Conservation (phyloP, 2,797 vertebrate species). For the Phalloptychus januarius region DNA sequence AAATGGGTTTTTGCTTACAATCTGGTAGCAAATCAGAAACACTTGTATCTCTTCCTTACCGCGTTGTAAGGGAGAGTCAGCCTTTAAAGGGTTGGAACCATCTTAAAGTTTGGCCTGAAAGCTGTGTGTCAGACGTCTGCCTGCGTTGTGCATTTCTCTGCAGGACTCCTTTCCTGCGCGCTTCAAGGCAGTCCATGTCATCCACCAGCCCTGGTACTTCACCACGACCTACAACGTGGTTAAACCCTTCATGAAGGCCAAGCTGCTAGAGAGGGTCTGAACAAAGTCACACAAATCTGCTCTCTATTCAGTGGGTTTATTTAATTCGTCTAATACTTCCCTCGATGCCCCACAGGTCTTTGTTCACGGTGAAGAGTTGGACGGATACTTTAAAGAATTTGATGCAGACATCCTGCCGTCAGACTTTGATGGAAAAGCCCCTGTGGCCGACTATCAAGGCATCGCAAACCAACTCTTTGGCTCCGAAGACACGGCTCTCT, state of each 20-base stretch:
- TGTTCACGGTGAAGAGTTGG: slow-evolving; percentile 92
- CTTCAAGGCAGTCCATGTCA: slow-evolving; percentile 96
- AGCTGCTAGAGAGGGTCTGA: slow-evolving; percentile 91
- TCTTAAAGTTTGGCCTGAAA: neutral
- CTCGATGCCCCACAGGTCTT: slow-evolving; percentile 81
- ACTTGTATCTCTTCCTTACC: no score
- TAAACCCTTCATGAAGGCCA: slow-evolving; percentile 97
- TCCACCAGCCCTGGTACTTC: slow-evolving; percentile 98
- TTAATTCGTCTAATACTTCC: neutral
- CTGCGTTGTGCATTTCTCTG: neutral
- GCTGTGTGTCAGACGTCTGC: neutral
- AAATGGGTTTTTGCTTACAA: neutral
- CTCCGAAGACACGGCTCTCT: slow-evolving; percentile 91
- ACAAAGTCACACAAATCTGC: neutral
- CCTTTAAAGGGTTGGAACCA: neutral
- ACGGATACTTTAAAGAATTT: slow-evolving; percentile 88
- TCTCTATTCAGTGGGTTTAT: neutral
- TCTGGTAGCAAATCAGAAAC: neutral
- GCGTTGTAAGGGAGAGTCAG: neutral
- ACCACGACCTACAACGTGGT: slow-evolving; percentile 97
- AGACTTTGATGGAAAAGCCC: slow-evolving; percentile 90
- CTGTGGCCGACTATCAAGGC: slow-evolving; percentile 84
- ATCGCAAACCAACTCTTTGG: slow-evolving; percentile 90
- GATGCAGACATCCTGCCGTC: slow-evolving; percentile 87
- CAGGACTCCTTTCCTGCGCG: slow-evolving; percentile 97